Evolutionary conservation across 2,888 invertebrate species (phyloP), one percentile per base, ranked within the genome.

Genomic region (Strigamia maritima): DNA sequence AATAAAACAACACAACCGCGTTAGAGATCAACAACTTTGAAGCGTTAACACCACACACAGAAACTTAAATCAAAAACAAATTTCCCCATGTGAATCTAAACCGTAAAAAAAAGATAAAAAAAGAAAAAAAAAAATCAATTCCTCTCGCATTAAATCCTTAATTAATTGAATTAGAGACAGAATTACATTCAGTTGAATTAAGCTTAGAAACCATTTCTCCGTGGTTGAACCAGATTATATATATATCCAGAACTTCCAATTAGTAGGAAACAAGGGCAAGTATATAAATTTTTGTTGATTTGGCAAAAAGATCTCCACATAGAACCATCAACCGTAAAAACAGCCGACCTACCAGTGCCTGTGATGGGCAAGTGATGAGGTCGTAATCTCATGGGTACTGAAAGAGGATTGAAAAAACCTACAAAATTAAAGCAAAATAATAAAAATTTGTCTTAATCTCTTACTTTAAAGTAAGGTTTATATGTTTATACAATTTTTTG

Each of bases 361-460:
- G 22, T 75, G 40, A 75, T 40, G 75, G 35, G 40, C 75, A 75
- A 75, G 35, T 75, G 75, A 75, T 75, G 35, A 40, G 75, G 75
- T 40, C 75, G 75, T 35, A 40, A 40, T 75, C 40, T 28, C 40
- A 75, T 40, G 40, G 75, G 75, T 28, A 35, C 35, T 40, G 40
- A 35, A 35, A 75, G 75, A 75, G 75, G 75, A 35, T 40, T 75
- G 70, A 70, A 70, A 54, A 70, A 70, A 70, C 70, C 70, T 70
- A 70, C 26, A 70, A 60, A 70, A 28, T 14, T 3, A 28, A 28
- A 28, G 70, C 70, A 70, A 26, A 70, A 70, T 28, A 14, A 24
- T 28, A 26, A 2, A 70, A 26, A 70, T 24, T 70, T 70, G 2
- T 26, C 14, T 28, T 70, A 12, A 70, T 16, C 10, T 1, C 28